Base-by-base conservation (phyloP, 2,888 invertebrate species). In the Ceramica pisi region DNA sequence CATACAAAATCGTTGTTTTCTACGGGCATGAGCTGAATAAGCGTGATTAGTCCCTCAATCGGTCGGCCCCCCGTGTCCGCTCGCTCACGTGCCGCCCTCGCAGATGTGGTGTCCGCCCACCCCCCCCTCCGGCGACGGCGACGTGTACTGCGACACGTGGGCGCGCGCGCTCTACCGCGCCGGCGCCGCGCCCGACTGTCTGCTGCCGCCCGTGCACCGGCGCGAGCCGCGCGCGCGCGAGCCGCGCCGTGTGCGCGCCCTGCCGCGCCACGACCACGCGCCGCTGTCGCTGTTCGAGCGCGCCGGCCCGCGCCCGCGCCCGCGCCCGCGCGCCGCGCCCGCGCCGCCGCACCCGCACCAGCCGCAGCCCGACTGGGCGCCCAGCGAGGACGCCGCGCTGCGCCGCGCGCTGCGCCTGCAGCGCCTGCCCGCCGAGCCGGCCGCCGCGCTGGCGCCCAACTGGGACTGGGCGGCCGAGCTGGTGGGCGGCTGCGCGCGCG, bases 101-200 rank as follows among this genome's bases (percentile, higher is more conserved):
- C 94, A 99, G 99, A 97, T 99, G 97, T 99, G 99, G 99, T 97
- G 98, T 85, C 99, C 99, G 67, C 99, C 99, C 71, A 99, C 99
- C 26, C 99, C 99, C 72, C 99, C 99, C 16, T 97, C 98, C 91
- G 98, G 98, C 92, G 99, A 99, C 88, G 97, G 98, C 90, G 99
- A 99, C 93, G 94, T 99, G 71, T 99, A 99, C 96, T 97, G 98
- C 84, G 99, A 99, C 92, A 97, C 97, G 85, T 97, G 98, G 75
- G 95, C 98, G 92, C 97, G 97, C 77, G 98, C 98, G 90, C 97
- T 99, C 78, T 99, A 99, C 94, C 98, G 99, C 76, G 95, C 97
- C 84, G 96, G 94, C 26, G 87, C 93, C 88, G 98, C 98, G 97
- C 96, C 98, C 12, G 99, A 96, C 98, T 5, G 97, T 98, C 67